Evolutionary conservation across 2,113 vertebrate genomes (phyloP).

Genomic region (Himantopus leucocephalus): DNA sequence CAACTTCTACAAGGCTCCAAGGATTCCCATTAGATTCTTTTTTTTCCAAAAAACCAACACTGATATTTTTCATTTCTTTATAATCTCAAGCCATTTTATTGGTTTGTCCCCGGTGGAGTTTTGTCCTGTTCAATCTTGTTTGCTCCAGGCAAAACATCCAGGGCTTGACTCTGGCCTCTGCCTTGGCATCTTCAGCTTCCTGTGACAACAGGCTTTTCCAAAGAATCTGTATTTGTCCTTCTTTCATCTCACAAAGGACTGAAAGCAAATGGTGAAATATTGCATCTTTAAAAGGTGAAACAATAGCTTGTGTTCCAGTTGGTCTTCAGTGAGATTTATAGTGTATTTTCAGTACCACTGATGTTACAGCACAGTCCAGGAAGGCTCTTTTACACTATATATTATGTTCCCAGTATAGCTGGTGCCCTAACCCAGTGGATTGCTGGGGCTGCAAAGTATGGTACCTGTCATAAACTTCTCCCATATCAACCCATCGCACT

Average conservation of each 20-base stretch:
- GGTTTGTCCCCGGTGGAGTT: background rate
- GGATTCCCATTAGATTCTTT: background rate
- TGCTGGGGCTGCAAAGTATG: background rate
- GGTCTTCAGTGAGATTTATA: background rate
- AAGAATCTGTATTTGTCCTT: background rate
- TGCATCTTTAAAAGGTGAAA: background rate
- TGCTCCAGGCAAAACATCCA: background rate
- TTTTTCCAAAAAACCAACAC: accelerated
- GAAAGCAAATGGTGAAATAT: background rate
- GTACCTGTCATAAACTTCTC: background rate
- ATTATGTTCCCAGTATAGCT: background rate
- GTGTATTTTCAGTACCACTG: background rate
- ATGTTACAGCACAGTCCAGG: background rate
- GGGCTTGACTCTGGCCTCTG: background rate
- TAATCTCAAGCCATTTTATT: background rate
- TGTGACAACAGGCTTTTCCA: background rate
- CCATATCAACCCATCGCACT: background rate
- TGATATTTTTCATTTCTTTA: background rate
- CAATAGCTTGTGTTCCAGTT: background rate
- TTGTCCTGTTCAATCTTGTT: background rate
- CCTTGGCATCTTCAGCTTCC: background rate
- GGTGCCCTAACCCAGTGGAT: background rate
- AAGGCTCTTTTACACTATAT: background rate
- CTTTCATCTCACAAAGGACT: background rate
- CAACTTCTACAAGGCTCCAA: background rate